Base-by-base conservation (phyloP, 1,140 invertebrate genomes). In the Philotrypesis tridentata region DNA sequence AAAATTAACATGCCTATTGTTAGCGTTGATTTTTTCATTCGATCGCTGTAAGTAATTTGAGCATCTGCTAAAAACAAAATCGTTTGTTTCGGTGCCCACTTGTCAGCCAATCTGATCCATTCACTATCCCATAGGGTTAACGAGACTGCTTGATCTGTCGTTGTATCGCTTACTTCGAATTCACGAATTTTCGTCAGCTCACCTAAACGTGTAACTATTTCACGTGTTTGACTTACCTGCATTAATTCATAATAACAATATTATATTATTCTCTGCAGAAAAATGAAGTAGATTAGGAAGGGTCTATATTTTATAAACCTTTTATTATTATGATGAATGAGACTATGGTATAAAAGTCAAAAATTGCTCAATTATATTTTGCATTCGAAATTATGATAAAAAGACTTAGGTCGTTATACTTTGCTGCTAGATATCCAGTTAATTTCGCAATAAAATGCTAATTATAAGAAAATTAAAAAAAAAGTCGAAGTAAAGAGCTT, bases 51-150 rank as follows among this genome's bases (percentile, higher is more conserved):
- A 14, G 84, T 83, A 17, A 93, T 82, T 9, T 84, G 83, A n/a
- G 89, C 87, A 74, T 93, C 91, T 0, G 89, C 86, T 6, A 93
- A 85, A 61, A 92, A 91, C 12, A 93, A 83, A 68, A 91, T 87
- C 40, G 89, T 90, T 14, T 85, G 33, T 76, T 84, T 88, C 0
- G 90, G 89, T 79, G 88, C 82, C 91, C 91, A 92, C 61, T 85
- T 67, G 17, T 86, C 88, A 0, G 90, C 87, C 63, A 89, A 85
- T 37, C 86, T 82, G 0, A 92, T 88, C 90, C 90, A 92, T 21
- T 91, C 88, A 0, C 87, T 85, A 43, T 91, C 89, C 90, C 90
- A 92, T 1, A 91, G 80, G 27, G 87, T 85, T 2, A 91, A 84
- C 2, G 86, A 86, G 0, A 88, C 77, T 1, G 79, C 73, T 29